These are phyloP conservation scores for Xyrauchen texanus DNA, from an alignment of 2,113 vertebrate genomes.

Conservation along the genomic window DNA sequence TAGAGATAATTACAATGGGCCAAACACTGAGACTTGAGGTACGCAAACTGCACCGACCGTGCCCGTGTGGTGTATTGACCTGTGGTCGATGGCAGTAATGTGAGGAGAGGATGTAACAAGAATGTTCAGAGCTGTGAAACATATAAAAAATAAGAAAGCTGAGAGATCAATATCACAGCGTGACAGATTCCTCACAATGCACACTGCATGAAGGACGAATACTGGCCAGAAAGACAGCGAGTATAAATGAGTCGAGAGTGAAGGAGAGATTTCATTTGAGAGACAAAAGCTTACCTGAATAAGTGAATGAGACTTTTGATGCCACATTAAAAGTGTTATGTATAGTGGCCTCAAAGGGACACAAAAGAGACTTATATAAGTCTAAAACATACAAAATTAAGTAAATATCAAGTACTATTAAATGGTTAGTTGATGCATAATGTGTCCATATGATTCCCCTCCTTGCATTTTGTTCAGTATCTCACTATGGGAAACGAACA, in stretches of 20 bases:
- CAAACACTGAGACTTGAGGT: not conserved
- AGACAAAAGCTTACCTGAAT: not conserved
- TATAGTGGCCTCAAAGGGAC: no score
- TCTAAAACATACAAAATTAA: no score
- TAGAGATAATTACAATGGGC: conserved; percentile 31
- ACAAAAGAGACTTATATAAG: not conserved
- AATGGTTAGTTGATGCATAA: no score
- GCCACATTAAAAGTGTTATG: not conserved
- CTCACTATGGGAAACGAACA: no score
- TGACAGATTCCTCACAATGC: not conserved
- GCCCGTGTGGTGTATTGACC: conserved; percentile 33
- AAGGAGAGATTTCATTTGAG: not conserved
- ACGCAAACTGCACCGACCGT: not conserved
- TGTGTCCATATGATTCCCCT: no score
- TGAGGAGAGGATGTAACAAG: conserved; percentile 16
- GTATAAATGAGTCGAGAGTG: not conserved
- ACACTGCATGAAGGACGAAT: conserved; percentile 8
- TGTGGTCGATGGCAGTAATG: not conserved
- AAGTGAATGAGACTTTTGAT: not conserved
- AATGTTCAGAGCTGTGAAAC: conserved; percentile 9
- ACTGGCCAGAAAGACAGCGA: not conserved
- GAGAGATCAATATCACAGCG: conserved; percentile 29
- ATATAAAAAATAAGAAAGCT: conserved; percentile 9
- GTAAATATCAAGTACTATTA: no score
- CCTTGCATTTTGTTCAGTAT: no score